These are phyloP conservation scores for Drosophila watanabei DNA, from an alignment of 1,140 invertebrate species.

Conservation along the genomic window DNA sequence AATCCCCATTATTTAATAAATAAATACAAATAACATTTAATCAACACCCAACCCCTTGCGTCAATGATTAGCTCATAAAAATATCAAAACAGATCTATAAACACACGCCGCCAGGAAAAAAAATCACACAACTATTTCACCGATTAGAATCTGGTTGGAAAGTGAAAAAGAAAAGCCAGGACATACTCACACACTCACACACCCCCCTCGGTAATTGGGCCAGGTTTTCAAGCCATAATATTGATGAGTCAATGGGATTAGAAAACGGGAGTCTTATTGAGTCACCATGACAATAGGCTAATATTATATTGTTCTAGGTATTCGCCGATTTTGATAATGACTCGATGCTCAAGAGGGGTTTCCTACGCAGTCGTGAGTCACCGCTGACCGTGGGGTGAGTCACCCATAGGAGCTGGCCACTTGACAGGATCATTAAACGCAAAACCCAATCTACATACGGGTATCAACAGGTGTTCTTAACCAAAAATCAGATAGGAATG, in stretches of 20 bases:
- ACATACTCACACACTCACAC: neutral
- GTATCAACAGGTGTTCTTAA: slow-evolving; percentile 13
- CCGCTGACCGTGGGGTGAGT: slow-evolving; percentile 24
- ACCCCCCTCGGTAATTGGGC: neutral
- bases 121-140: slow-evolving; percentile 44
- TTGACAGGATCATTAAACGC: slow-evolving; percentile 35
- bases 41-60: slow-evolving; percentile 23
- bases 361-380: slow-evolving; percentile 59
- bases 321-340: slow-evolving; percentile 44
- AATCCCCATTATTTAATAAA: neutral
- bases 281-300: slow-evolving; percentile 41
- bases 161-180: neutral
- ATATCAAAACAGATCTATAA: slow-evolving; percentile 42
- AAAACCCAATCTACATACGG: slow-evolving; percentile 3
- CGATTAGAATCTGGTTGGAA: slow-evolving; percentile 17
- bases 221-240: slow-evolving; percentile 12
- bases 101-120: slow-evolving; percentile 30
- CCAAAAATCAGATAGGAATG: slow-evolving; percentile 1
- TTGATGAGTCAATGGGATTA: slow-evolving; percentile 44
- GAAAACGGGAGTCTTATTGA: slow-evolving; percentile 23
- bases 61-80: slow-evolving; percentile 31
- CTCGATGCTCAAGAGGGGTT: slow-evolving; percentile 56
- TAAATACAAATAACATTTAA: slow-evolving; percentile 2
- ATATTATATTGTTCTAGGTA: slow-evolving; percentile 38
- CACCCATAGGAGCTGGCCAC: slow-evolving; percentile 11